Evolutionary conservation across 2,888 invertebrate genomes (phyloP), one percentile per base, ranked within the genome.

Genomic region (Leptinotarsa haldemani): DNA sequence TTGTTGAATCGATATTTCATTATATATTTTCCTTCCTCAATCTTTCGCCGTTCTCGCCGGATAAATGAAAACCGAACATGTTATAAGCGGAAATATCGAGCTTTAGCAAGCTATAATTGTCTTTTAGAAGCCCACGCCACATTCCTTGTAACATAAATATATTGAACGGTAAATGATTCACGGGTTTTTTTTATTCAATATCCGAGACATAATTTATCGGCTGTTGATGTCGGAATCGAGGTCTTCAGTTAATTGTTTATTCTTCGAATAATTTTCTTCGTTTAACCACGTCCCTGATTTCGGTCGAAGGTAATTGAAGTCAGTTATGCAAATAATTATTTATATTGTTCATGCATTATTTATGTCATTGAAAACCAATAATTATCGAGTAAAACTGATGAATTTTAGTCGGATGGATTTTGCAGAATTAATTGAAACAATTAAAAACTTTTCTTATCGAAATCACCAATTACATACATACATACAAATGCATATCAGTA

Each of bases 121-220:
- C 67, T 63, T 74, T 71, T 70, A 67, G 70, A 66, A 58, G 64
- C 70, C 74, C 76, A 76, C 72, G 70, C 74, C 64, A 70, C 25
- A 65, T 63, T 63, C 22, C 48, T 65, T 67, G 63, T 70, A 75
- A 70, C 70, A 73, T 70, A 74, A 72, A 76, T 70, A 76, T 72
- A 72, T 72, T 76, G 70, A 76, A 76, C 63, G 76, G 74, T 70
- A 66, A 76, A 76, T 74, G 76, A 72, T 68, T 61, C 74, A 63
- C 70, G 68, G 50, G 72, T 77, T 71, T 71, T 72, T 74, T 76
- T 74, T 74, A 74, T 74, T 76, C 71, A 76, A 76, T 76, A 74
- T 70, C 64, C 68, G 63, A 68, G 71, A 68, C 64, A 67, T 56
- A 74, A 74, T 76, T 76, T 76, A 76, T 73, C 67, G 73, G 30